Evolutionary conservation across 2,797 vertebrate species (phyloP), one percentile per base, ranked within the genome.

Genomic region (Megaceryle alcyon): DNA sequence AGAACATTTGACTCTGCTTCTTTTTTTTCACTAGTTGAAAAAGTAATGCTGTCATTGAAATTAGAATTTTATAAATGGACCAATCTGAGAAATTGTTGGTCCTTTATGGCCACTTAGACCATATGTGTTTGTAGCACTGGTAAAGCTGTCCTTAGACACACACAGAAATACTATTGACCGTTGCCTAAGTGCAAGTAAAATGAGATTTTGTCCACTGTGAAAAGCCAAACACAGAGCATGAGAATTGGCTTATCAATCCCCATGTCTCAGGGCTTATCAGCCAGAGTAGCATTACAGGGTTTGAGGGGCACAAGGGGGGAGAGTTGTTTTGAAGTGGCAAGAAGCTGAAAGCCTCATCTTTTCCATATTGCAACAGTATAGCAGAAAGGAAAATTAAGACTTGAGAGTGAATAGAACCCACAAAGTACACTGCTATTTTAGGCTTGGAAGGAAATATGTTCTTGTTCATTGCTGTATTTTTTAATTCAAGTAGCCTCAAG

Each of bases 401-500:
- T 51, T 83, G 1, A 54, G 72, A 73, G 80, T 76, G 72, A 88
- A 18, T 14, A 35, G 82, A 84, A 43, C 49, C 59, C 8, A 2
- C 69, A 75, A 82, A 82, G 41, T 35, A 17, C 23, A 7, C 46
- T 68, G 20, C 59, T 82, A 33, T 9, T 88, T 71, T 63, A 68
- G 63, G 48, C 64, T 94, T 59, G 56, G 14, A 73, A 61, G 80
- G 80, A 71, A 88, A n/a, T 86, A 21, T 46, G 31, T 76, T 81
- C 46, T 70, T 92, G 26, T 83, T 88, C 56, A 69, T 73, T 91
- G 56, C 75, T 91, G 0, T 84, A 53, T 54, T 90, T 93, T 85
- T 94, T 86, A 64, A 60, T 86, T 91, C 86, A 90, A 46, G 77
- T 75, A 88, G 80, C 73, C 48, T 88, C 70, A 70, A 90, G 66